phyloP scores from a whole-genome alignment of 2,888 invertebrate species.

The Neoscelio sp. region DNA sequence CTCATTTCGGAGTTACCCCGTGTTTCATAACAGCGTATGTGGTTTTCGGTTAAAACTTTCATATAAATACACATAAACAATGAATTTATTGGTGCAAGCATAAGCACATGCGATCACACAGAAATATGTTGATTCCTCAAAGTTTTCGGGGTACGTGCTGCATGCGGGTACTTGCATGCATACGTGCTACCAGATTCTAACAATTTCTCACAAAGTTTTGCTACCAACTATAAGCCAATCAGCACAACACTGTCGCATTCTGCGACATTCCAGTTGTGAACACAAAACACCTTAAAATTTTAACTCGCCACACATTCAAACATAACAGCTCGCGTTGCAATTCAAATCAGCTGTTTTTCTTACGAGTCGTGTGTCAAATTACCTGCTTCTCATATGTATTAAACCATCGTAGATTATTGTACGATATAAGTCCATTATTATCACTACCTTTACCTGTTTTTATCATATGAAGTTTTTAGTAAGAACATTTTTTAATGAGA shows the following conservation, averaged over 20 bases:
- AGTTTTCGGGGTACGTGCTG: conserved; percentile 49
- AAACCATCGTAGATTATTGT: too few relatives aligned
- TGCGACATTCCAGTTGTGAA: not conserved
- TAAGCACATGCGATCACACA: conserved; percentile 41
- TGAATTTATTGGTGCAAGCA: conserved; percentile 61
- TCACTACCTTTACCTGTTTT: too few relatives aligned
- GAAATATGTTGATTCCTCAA: conserved; percentile 43
- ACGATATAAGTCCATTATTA: too few relatives aligned
- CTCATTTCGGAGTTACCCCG: conserved; percentile 17
- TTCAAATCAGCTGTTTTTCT: too few relatives aligned
- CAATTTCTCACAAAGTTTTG: conserved; percentile 55
- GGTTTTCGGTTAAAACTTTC: conserved; percentile 48
- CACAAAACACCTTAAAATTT: conserved; percentile 34
- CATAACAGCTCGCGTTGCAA: conserved; percentile 21
- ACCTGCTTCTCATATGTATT: too few relatives aligned
- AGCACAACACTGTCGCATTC: conserved; percentile 44
- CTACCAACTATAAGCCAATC: conserved; percentile 63
- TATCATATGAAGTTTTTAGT: too few relatives aligned
- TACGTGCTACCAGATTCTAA: conserved; percentile 38
- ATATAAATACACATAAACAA: conserved; percentile 48
- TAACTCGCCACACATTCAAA: conserved; percentile 26
- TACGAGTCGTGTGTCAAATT: too few relatives aligned
- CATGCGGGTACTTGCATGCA: conserved; percentile 45
- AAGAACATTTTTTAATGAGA: too few relatives aligned
- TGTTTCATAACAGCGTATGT: conserved; percentile 30